Evolutionary conservation across 2,797 vertebrate species (phyloP), one percentile per base, ranked within the genome.

Genomic region (Otolemur crassicaudatus): DNA sequence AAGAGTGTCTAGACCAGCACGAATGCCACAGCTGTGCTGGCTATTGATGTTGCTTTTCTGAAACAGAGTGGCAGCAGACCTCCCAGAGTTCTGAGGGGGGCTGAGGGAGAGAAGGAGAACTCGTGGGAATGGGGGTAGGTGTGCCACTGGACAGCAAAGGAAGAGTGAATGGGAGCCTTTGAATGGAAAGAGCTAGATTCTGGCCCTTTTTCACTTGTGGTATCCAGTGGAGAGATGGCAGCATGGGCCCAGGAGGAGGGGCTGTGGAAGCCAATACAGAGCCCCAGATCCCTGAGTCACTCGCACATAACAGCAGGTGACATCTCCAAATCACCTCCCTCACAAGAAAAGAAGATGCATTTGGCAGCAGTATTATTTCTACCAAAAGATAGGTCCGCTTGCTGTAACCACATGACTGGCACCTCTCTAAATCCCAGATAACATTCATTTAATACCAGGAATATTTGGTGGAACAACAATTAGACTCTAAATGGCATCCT

Each of bases 401-500:
- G 12, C 79, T 60, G 73, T 20, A 49, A 20, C 19, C 63, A 20
- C 27, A 29, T 61, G 6, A 19, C 77, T 19, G 73, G 73, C 79
- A 27, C 58, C 43, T 67, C 90, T 34, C 86, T 46, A 31, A 63
- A 80, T 61, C 76, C 70, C 79, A 61, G 92, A 43, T 12, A 90
- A 84, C 83, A 93, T 43, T 65, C 89, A 31, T 5, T 67, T 82
- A 77, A 53, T 58, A 88, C 20, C 93, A 9, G 16, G 16, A n/a
- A 53, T 84, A 94, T 43, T 79, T 63, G 88, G 75, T 2, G 76
- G 73, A 85, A n/a, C 83, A 60, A 27, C 27, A 94, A 88, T 17
- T 40, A 60, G 96, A 80, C 63, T 37, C 23, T 60, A 86, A 82
- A 94, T 40, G 70, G 34, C 93, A 92, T 77, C 94, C 27, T 89